Base-by-base conservation (phyloP, 1,140 invertebrate species). In the Drosophila pandora region DNA sequence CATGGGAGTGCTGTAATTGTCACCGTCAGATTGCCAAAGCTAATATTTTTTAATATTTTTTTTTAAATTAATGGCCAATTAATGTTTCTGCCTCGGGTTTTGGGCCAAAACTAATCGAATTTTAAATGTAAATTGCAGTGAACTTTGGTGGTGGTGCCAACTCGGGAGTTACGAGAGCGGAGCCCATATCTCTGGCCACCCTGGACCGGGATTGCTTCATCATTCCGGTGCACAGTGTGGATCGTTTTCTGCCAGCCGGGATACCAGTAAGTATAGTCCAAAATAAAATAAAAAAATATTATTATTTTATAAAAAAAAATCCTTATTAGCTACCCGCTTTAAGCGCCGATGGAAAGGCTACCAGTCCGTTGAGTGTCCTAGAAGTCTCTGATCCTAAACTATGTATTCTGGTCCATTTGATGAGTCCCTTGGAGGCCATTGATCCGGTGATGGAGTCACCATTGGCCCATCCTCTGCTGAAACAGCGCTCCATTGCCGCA, bases 311-410 rank as follows among this genome's bases (percentile, higher is more conserved):
- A 21, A 8, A 9, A 13, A 48, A 23, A 23, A 12, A 7, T 9
- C 41, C 6, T 43, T 48, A 53, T 3, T 25, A 92, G 69, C 90
- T 93, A 52, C 93, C 93, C 17, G 93, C 93, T 56, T 91, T 93
- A 10, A 92, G 93, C 65, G 92, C 93, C 28, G 92, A 93, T 6
- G 87, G 85, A 93, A 90, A 94, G 93, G 67, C 93, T 92, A 82
- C 91, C 47, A 95, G 94, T 84, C 94, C 95, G 6, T 91, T 96
- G 28, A 96, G 95, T 69, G 95, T 97, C 10, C 92, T 97, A 10
- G 96, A 97, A 93, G 95, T 97, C 5, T 96, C 96, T 39, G 96
- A 97, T 92, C 96, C 96, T 0, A 97, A 97, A 84, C 93, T 97
- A 57, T 97, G 96, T 91, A 95, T 97, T 68, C 92, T 97, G 64